Evolutionary conservation across 2,113 vertebrate species (phyloP).

Genomic region (Bujurquina vittata): DNA sequence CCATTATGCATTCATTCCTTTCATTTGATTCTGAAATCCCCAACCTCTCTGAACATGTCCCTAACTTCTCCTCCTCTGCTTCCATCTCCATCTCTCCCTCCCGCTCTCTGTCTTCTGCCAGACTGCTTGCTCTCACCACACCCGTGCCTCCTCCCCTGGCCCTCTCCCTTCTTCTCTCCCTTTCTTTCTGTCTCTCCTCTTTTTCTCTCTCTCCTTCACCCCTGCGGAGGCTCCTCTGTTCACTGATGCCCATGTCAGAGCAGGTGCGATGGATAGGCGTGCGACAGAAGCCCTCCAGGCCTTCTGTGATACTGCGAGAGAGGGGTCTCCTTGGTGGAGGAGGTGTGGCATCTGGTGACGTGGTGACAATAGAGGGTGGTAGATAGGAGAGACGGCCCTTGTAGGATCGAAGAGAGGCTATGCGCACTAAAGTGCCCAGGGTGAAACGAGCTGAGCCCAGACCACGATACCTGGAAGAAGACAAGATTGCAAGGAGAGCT

Average conservation of each 20-base stretch:
- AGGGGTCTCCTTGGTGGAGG: constrained; percentile 77
- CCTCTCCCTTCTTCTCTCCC: constrained; percentile 74
- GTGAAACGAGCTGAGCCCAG: constrained; percentile 91
- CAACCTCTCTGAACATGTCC: constrained; percentile 51
- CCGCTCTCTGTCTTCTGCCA: constrained; percentile 81
- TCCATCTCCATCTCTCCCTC: constrained; percentile 75
- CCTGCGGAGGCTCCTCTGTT: constrained; percentile 81
- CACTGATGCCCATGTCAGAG: constrained; percentile 88
- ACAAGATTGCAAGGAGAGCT: not conserved
- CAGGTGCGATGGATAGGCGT: constrained; percentile 87
- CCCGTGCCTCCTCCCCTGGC: constrained; percentile 74
- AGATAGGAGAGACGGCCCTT: constrained; percentile 90
- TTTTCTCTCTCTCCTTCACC: constrained; percentile 78
- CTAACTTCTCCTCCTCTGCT: constrained; percentile 54
- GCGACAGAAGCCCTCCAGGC: constrained; percentile 77
- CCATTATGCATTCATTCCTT: constrained; percentile 57
- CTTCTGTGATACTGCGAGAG: constrained; percentile 84
- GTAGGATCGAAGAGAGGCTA: constrained; percentile 89
- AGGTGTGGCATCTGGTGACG: constrained; percentile 65
- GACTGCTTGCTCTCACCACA: constrained; percentile 82
- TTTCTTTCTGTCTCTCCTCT: constrained; percentile 74
- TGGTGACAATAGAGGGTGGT: constrained; percentile 78
- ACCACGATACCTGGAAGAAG: constrained; percentile 80
- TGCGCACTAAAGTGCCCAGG: constrained; percentile 85
- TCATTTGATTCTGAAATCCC: constrained; percentile 70